Percentiles rank a stretch among this genome's conserved stretches.
Conservation (phyloP, 2,888 invertebrate species). For the Apantesis nais region DNA sequence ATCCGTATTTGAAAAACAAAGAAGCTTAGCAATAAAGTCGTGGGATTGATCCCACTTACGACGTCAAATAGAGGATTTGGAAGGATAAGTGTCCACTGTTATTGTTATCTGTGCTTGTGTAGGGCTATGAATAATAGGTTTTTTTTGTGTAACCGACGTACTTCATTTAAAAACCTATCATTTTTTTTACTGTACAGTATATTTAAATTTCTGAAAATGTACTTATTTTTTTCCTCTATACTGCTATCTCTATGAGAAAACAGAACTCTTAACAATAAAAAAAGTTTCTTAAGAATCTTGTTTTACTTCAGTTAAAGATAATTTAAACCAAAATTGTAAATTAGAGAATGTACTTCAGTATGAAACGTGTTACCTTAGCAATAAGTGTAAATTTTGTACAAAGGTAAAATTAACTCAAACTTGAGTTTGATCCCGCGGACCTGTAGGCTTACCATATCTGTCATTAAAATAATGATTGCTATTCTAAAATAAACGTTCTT, state of each 20-base stretch:
- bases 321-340: not conserved
- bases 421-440: too few species aligned
- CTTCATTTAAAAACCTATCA: not conserved
- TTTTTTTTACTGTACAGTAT: not conserved
- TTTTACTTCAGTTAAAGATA: not conserved
- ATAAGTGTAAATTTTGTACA: too few species aligned
- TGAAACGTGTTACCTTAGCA: too few species aligned
- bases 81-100: slow-evolving; percentile 29
- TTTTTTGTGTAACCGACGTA: not conserved
- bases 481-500: too few species aligned
- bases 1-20: slow-evolving; percentile 18
- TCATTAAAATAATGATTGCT: too few species aligned
- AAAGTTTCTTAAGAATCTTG: not conserved
- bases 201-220: not conserved
- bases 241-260: too few species aligned
- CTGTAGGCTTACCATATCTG: too few species aligned
- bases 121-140: slow-evolving; percentile 6
- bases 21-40: slow-evolving; percentile 33
- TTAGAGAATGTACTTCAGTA: too few species aligned
- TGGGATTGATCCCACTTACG: slow-evolving; percentile 30
- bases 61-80: slow-evolving; percentile 27
- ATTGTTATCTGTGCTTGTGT: slow-evolving; percentile 15
- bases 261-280: not conserved
- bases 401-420: too few species aligned
- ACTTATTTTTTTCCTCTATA: too few species aligned